These are phyloP conservation scores for Jacana jacana DNA, from an alignment of 2,113 vertebrate genomes.

Conservation along the genomic window DNA sequence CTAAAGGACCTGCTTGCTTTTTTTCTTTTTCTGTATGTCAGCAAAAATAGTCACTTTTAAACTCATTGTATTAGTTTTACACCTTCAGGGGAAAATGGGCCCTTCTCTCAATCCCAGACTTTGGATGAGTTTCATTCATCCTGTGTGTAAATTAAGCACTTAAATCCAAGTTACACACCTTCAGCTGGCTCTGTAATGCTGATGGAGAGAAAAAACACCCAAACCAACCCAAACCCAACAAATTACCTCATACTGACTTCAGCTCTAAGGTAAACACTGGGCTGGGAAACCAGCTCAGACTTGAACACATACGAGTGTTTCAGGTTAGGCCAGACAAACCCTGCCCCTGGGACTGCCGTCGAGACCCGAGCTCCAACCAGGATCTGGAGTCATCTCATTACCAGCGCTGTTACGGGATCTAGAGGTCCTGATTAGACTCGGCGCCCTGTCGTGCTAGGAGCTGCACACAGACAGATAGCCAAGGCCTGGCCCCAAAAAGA, in stretches of 20 bases:
- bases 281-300: not conserved
- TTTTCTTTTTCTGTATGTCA: not conserved
- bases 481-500: not conserved
- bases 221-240: not conserved
- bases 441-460: not conserved
- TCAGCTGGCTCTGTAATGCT: not conserved
- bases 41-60: not conserved
- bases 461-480: not conserved
- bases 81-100: not conserved
- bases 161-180: not conserved
- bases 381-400: not conserved
- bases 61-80: not conserved
- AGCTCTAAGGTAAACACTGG: not conserved
- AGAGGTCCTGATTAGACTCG: not conserved
- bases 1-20: not conserved
- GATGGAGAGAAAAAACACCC: not conserved
- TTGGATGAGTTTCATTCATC: not conserved
- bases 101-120: not conserved
- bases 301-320: not conserved
- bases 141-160: not conserved
- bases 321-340: not conserved
- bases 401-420: rapidly evolving
- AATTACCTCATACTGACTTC: not conserved
- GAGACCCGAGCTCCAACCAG: not conserved
- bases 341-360: not conserved